Percentiles rank a stretch among this genome's conserved stretches.
These are phyloP conservation scores for Lepidostoma basale DNA, from an alignment of 1,140 invertebrate genomes.

Conservation along the genomic window DNA sequence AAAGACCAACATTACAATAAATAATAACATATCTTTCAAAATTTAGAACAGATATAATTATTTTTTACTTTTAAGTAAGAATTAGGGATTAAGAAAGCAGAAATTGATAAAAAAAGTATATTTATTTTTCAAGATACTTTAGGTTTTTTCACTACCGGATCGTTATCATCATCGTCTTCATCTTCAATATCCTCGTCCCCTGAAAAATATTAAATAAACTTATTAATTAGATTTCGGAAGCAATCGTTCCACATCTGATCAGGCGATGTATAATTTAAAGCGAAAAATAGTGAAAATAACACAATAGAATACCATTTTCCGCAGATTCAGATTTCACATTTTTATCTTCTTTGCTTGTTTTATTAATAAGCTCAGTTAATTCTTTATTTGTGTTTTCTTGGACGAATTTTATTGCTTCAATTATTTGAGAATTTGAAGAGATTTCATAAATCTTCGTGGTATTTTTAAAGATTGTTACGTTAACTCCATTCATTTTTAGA, in stretches of 20 bases:
- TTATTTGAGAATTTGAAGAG: slow-evolving; percentile 23
- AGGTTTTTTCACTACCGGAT: neutral
- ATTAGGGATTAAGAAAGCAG: too few relatives aligned
- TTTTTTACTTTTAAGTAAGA: too few relatives aligned
- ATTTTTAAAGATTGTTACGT: slow-evolving; percentile 20
- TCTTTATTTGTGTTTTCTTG: slow-evolving; percentile 25
- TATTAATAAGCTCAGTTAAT: slow-evolving; percentile 31
- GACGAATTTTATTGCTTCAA: slow-evolving; percentile 17
- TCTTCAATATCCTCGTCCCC: neutral
- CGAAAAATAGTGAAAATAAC: neutral
- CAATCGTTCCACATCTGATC: neutral
- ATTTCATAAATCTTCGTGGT: slow-evolving; percentile 22
- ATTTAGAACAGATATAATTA: too few relatives aligned
- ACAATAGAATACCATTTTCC: slow-evolving; percentile 1
- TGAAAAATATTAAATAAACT: neutral
- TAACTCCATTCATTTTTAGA: slow-evolving; percentile 28
- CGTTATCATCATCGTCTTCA: neutral
- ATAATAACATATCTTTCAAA: too few relatives aligned
- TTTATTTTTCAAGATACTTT: too few relatives aligned
- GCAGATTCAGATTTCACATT: slow-evolving; percentile 1
- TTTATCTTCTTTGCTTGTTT: slow-evolving; percentile 2
- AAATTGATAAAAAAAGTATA: too few relatives aligned
- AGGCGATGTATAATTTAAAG: neutral
- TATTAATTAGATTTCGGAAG: neutral
- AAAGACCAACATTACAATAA: too few relatives aligned